phyloP scores from a whole-genome alignment of 2,888 invertebrate genomes.

The Philonicus albiceps region DNA sequence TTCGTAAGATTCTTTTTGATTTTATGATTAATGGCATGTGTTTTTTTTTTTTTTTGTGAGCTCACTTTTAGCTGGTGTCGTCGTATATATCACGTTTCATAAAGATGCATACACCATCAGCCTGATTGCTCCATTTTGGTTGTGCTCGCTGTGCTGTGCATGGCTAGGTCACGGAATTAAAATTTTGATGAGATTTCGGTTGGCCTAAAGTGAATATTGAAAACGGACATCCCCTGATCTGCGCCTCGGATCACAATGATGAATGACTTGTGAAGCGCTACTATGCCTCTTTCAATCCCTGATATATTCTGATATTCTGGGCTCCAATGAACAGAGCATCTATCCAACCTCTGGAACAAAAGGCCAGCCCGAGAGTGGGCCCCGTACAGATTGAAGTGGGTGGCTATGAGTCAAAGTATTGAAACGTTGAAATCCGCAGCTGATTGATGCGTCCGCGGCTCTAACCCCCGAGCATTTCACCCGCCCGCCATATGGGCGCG shows the following conservation, averaged over 20 bases:
- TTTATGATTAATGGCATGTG: not conserved
- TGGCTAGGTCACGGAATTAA: not conserved
- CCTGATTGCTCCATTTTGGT: not conserved
- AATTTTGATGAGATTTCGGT: constrained; percentile 20
- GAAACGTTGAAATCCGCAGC: not conserved
- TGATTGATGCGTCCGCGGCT: constrained; percentile 1
- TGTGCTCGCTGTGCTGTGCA: not conserved
- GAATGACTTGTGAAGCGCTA: not conserved
- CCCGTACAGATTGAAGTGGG: not conserved
- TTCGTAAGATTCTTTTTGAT: not conserved
- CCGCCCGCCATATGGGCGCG: not conserved
- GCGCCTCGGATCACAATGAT: not conserved
- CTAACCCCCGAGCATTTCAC: not conserved
- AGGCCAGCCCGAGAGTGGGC: not conserved
- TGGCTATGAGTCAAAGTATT: constrained; percentile 6
- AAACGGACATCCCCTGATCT: not conserved
- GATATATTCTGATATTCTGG: not conserved
- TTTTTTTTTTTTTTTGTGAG: not conserved
- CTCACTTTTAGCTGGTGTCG: not conserved
- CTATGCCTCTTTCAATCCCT: not conserved
- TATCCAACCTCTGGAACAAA: not conserved
- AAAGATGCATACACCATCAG: not conserved
- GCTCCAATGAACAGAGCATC: not conserved
- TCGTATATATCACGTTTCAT: not conserved
- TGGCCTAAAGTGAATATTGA: not conserved